A percentile compares a stretch with the other conserved stretches of the same genome.
These are phyloP conservation scores for Graphium colonna DNA, from an alignment of 2,888 invertebrate genomes.

Conservation along the genomic window DNA sequence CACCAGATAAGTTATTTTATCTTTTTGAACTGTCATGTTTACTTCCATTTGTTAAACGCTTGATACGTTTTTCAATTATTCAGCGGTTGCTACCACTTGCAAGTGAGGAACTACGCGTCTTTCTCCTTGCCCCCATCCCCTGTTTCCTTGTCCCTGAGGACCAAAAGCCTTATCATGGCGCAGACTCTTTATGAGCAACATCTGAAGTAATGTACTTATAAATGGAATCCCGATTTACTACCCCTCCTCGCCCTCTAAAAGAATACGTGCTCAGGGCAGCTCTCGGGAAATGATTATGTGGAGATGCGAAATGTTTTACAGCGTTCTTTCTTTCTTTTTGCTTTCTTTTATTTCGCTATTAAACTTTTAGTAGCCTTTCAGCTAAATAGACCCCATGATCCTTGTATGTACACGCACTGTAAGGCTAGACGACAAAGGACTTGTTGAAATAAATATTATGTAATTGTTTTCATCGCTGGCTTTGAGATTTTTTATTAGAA, in stretches of 20 bases:
- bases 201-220: slow-evolving; percentile 49
- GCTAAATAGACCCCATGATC: too few relatives aligned
- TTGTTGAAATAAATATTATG: too few relatives aligned
- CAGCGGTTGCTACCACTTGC: slow-evolving; percentile 1
- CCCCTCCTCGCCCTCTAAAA: slow-evolving; percentile 32
- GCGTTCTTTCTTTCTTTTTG: too few relatives aligned
- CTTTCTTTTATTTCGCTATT: too few relatives aligned
- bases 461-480: too few relatives aligned
- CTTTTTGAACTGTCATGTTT: not conserved
- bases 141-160: slow-evolving; percentile 28
- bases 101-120: not conserved
- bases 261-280: slow-evolving; percentile 40
- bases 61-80: not conserved
- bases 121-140: slow-evolving; percentile 23
- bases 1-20: not conserved
- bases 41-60: not conserved
- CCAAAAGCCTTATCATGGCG: slow-evolving; percentile 49
- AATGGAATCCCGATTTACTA: slow-evolving; percentile 54
- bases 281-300: not conserved
- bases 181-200: slow-evolving; percentile 52
- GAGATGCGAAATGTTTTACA: not conserved
- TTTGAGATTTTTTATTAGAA: too few relatives aligned
- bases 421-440: too few relatives aligned
- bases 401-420: too few relatives aligned
- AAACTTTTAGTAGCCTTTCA: too few relatives aligned